Base-by-base conservation (phyloP, 2,113 vertebrate species). In the Neodontobutis hainanensis region DNA sequence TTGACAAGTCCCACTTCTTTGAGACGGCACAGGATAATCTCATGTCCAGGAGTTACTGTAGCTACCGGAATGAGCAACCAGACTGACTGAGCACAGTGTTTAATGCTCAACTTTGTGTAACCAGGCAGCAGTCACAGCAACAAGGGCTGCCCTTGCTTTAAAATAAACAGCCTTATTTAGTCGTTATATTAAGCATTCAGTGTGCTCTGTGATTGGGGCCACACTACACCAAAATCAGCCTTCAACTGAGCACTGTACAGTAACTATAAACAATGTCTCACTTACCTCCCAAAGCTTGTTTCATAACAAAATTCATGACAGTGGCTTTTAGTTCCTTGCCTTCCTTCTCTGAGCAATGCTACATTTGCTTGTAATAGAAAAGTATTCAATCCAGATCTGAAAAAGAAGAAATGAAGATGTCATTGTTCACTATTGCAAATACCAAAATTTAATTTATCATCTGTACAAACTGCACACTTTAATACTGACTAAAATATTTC, bases 271-370 rank as follows among this genome's bases (percentile, higher is more conserved):
- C 19, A 72, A 59, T 49, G 36, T 16, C 4, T 10, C 51, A 91
- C 95, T 94, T 92, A 97, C 95, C 95, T 93, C 95, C 95, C 73
- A 97, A 77, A 55, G 95, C 95, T 92, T 97, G 95, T 77, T 97
- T 97, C 95, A 97, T 97, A 78, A 97, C 94, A 90, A 97, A 97
- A 93, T 96, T 95, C 95, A 97, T 97, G 87, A 47, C 77, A 89
- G 94, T 92, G 92, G 88, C 93, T 94, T 93, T 85, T 89, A 85
- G 88, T 89, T 91, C 92, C 92, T 90, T 84, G 82, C 85, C 86
- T 86, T 90, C 84, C 77, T 87, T 70, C 35, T 77, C 63, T 74
- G 75, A 91, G 81, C 90, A 50, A 91, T 93, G 75, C 94, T 85
- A 93, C 93, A 93, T 92, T 90, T 93, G 94, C 78, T 76, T 79